These are phyloP conservation scores for Drosophila mulleri DNA, from an alignment of 2,888 invertebrate species.

Conservation along the genomic window DNA sequence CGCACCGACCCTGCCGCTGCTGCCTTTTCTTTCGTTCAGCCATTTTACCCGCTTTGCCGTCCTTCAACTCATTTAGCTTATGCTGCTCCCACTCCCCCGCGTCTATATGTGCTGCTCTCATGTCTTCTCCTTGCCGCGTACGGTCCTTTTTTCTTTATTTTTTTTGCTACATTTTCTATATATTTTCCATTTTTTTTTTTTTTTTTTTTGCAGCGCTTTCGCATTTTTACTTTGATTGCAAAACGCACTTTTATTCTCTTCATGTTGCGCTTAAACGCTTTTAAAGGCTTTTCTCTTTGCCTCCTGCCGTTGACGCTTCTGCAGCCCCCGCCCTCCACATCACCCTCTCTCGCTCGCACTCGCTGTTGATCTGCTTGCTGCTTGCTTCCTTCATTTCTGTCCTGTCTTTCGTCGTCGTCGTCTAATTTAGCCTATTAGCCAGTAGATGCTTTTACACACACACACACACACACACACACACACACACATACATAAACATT, in stretches of 20 bases:
- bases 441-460: slow-evolving; percentile 67
- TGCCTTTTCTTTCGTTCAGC: slow-evolving; percentile 5
- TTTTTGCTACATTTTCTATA: slow-evolving; percentile 26
- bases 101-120: neutral
- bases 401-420: slow-evolving; percentile 41
- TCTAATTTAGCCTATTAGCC: slow-evolving; percentile 75
- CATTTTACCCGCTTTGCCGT: slow-evolving; percentile 44
- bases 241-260: slow-evolving; percentile 74
- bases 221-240: slow-evolving; percentile 75
- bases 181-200: slow-evolving; percentile 22
- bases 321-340: neutral
- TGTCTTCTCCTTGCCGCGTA: slow-evolving; percentile 14
- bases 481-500: slow-evolving; percentile 11
- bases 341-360: neutral
- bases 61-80: slow-evolving; percentile 76
- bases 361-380: neutral
- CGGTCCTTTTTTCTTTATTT: slow-evolving; percentile 20
- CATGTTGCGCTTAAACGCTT: slow-evolving; percentile 71
- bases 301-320: neutral
- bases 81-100: slow-evolving; percentile 27
- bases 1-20: neutral
- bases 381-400: slow-evolving; percentile 13
- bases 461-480: slow-evolving; percentile 19
- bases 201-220: slow-evolving; percentile 34
- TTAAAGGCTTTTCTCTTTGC: slow-evolving; percentile 47